Conservation (phyloP, 1,140 invertebrate genomes). For the Plectrocnemia conspersa region DNA sequence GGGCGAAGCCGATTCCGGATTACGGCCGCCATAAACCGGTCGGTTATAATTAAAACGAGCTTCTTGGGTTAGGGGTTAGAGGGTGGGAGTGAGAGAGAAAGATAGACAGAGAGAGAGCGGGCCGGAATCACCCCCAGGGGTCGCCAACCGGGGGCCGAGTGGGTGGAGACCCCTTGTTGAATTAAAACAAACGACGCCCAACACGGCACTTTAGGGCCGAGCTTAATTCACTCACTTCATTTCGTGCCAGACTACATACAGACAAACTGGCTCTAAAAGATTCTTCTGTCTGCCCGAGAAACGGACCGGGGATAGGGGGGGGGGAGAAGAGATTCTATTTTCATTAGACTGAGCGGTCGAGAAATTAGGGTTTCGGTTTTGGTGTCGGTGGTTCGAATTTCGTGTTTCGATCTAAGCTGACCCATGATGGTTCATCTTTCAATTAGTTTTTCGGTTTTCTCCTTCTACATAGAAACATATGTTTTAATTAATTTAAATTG, state of each 20-base stretch:
- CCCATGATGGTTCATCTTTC: too few relatives aligned
- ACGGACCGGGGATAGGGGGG: neutral
- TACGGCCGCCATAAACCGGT: conserved; percentile 31
- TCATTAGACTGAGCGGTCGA: too few relatives aligned
- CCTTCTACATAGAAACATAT: too few relatives aligned
- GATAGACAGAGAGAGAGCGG: conserved; percentile 7
- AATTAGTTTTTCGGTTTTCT: too few relatives aligned
- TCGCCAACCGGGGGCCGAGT: neutral
- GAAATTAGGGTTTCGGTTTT: too few relatives aligned
- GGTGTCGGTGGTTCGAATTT: too few relatives aligned
- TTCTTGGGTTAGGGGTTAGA: too few relatives aligned
- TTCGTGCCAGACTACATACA: conserved; percentile 24
- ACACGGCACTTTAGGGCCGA: conserved; percentile 33
- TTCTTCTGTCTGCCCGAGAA: neutral
- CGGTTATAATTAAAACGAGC: conserved; percentile 36
- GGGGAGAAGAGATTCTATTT: neutral
- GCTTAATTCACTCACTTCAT: conserved; percentile 37
- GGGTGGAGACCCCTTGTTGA: conserved; percentile 19
- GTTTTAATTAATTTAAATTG: too few relatives aligned
- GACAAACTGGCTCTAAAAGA: conserved; percentile 14
- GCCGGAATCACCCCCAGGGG: conserved; percentile 29
- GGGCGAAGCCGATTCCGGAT: conserved; percentile 16
- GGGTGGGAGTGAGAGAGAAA: neutral
- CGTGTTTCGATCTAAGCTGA: too few relatives aligned
- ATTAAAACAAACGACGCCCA: conserved; percentile 36